Base-by-base conservation (phyloP, 1,140 invertebrate species). In the Ips typographus region DNA sequence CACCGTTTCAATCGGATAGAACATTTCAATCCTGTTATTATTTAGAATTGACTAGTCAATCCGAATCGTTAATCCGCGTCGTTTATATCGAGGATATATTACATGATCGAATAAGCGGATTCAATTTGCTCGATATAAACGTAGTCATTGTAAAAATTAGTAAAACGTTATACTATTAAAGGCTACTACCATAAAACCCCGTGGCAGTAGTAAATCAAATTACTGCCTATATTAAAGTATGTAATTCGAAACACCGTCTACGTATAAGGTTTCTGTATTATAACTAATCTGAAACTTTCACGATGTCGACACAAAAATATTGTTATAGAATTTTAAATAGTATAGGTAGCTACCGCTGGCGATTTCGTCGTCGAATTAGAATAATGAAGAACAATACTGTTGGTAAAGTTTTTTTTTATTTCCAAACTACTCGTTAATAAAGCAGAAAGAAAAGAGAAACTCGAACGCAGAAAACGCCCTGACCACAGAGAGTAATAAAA, bases 381-480 rank as follows among this genome's bases (percentile, higher is more conserved):
- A 39, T 65, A 65, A 65, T 57, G 56, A 56, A 57, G 40, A 65
- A 65, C 63, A 57, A 56, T 41, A 53, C 37, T 5, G 40, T 42
- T 49, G 40, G 63, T 42, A 47, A 40, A 40, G 61, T 63, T 63
- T 59, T 59, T 22, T 22, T 22, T 22, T 52, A 40, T 65, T 56
- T 56, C 38, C 42, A 57, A 53, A 53, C 22, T 40, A 38, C 51
- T 40, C 41, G 57, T 49, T 61, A 61, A 61, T 61, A 61, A 64
- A 63, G 51, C 39, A 40, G 44, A 63, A 22, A 65, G 63, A 55
- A 65, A 65, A 65, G 63, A 56, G 63, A 65, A 65, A 65, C 49
- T 65, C 39, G 8, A 8, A 5, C 57, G 40, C 40, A 56, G 53
- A 55, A 65, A 56, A 65, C 37, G 39, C 3, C 42, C 47, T n/a